Evolutionary conservation across 1,140 invertebrate species (phyloP).

Genomic region (Rhyzopertha dominica): DNA sequence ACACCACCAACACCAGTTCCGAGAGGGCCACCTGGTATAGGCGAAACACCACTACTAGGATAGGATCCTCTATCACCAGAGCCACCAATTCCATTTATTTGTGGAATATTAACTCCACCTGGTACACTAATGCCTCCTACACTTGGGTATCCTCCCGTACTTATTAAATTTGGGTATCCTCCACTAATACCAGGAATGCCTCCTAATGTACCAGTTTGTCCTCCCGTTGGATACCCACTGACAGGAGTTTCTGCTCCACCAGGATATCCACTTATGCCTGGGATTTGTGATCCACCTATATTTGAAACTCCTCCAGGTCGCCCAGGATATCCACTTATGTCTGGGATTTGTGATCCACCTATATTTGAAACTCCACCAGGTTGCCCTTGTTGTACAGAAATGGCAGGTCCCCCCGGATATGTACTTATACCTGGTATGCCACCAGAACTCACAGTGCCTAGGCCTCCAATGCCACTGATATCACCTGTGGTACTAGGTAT

Average conservation of each 20-base stretch:
- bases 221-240: too few species aligned
- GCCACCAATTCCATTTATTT: slow-evolving; percentile 6
- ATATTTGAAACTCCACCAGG: slow-evolving; percentile 18
- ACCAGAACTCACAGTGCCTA: too few species aligned
- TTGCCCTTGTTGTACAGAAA: slow-evolving; percentile 10
- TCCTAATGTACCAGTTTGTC: too few species aligned
- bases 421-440: too few species aligned
- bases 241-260: slow-evolving; percentile 12
- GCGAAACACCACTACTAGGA: too few species aligned
- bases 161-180: too few species aligned
- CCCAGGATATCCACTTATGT: slow-evolving; percentile 19
- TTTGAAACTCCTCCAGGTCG: slow-evolving; percentile 16
- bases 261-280: slow-evolving; percentile 2
- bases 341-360: slow-evolving; percentile 4
- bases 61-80: too few species aligned
- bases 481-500: not conserved
- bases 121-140: slow-evolving; percentile 7
- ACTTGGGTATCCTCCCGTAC: too few species aligned
- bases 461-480: too few species aligned
- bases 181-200: too few species aligned
- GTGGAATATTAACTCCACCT: slow-evolving; percentile 6
- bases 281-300: slow-evolving; percentile 8
- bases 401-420: slow-evolving; percentile 4
- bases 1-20: slow-evolving; percentile 1
- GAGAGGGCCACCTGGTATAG: slow-evolving; percentile 4